A percentile compares a stretch with the other conserved stretches of the same genome.
These are phyloP conservation scores for Acrossocheilus wenchowensis DNA, from an alignment of 2,797 vertebrate species.

Conservation along the genomic window DNA sequence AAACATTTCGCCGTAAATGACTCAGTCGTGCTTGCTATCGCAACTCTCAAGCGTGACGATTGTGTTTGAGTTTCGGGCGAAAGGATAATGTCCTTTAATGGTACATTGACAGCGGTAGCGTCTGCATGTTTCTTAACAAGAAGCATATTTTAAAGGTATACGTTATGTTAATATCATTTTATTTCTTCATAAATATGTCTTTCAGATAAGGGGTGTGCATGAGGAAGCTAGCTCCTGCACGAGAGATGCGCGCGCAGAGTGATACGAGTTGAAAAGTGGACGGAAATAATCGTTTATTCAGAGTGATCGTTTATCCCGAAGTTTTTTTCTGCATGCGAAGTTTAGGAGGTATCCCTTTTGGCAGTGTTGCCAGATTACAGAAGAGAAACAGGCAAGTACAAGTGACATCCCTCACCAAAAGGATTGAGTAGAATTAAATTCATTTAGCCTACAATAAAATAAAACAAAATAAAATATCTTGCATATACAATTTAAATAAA, in stretches of 20 bases:
- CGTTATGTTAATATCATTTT: background rate
- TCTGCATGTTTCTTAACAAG: background rate
- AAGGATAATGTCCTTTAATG: too few relatives aligned
- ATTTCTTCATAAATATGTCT: background rate
- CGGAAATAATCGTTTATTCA: background rate
- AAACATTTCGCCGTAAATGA: background rate
- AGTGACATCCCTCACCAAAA: background rate
- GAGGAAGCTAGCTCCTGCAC: background rate
- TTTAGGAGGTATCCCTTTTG: background rate
- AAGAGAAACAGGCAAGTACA: background rate
- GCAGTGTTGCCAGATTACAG: conserved; percentile 1
- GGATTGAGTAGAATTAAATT: background rate
- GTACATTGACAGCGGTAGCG: background rate
- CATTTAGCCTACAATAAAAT: too few relatives aligned
- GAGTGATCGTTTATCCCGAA: background rate
- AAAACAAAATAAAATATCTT: too few relatives aligned
- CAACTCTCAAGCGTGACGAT: background rate
- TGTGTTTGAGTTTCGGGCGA: background rate
- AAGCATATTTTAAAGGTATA: background rate
- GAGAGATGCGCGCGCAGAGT: background rate
- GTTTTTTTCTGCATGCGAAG: background rate
- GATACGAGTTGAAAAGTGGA: background rate
- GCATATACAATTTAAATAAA: background rate
- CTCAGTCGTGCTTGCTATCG: background rate
- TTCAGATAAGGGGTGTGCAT: background rate